Evolutionary conservation across 2,797 vertebrate genomes (phyloP).

Genomic region (Premnoplex brunnescens): DNA sequence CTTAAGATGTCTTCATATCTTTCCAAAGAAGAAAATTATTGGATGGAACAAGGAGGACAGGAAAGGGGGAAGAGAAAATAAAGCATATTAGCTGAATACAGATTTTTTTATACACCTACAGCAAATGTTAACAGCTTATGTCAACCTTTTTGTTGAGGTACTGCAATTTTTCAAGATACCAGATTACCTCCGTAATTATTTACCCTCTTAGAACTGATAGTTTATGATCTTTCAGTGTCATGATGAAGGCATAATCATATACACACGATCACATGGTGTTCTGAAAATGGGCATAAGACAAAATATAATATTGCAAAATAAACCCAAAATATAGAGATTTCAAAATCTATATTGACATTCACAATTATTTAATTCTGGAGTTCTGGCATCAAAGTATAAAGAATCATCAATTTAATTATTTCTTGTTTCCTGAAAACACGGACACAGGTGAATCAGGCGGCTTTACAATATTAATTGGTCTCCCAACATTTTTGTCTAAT

Average conservation of each 20-base stretch:
- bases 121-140: neutral
- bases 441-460: neutral
- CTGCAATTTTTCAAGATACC: neutral
- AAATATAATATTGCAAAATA: neutral
- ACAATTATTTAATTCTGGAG: neutral
- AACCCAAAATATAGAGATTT: neutral
- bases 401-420: neutral
- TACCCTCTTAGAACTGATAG: neutral
- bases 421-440: neutral
- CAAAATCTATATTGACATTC: neutral
- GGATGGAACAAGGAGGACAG: neutral
- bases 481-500: neutral
- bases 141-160: neutral
- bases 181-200: neutral
- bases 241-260: neutral
- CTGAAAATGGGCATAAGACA: neutral
- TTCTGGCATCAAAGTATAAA: neutral
- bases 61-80: neutral
- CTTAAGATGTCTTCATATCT: neutral
- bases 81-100: neutral
- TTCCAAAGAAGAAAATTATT: neutral
- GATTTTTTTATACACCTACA: neutral
- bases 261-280: neutral
- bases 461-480: neutral
- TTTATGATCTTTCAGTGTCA: neutral